A percentile compares a stretch with the other conserved stretches of the same genome.
Conservation (phyloP, 2,113 vertebrate species). For the Ibidorhyncha struthersii region DNA sequence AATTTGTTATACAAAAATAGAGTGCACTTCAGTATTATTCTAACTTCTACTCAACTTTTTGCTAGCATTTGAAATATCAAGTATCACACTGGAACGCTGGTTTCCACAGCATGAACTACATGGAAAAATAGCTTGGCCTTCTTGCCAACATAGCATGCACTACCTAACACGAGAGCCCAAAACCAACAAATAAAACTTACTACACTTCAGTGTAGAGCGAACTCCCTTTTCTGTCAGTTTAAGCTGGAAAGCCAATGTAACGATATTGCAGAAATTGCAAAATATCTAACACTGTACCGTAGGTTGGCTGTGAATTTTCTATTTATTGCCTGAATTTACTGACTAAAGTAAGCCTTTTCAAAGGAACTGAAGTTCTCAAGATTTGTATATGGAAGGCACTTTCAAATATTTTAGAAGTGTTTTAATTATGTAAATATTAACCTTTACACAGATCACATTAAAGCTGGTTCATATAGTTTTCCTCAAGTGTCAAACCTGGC, state of each 20-base stretch:
- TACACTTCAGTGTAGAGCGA: constrained; percentile 17
- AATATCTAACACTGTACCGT: background rate
- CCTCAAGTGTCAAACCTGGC: background rate
- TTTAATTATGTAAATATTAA: background rate
- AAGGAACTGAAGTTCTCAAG: background rate
- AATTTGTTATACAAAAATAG: background rate
- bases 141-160: constrained; percentile 35
- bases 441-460: background rate
- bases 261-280: background rate
- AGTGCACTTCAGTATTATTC: constrained; percentile 4
- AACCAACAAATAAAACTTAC: constrained; percentile 53
- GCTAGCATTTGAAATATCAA: constrained; percentile 43
- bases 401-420: background rate
- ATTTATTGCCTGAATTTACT: background rate
- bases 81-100: background rate
- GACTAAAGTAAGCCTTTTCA: background rate
- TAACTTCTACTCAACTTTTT: constrained; percentile 44
- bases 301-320: background rate
- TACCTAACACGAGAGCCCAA: constrained; percentile 45
- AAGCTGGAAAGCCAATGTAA: background rate
- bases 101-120: constrained; percentile 61
- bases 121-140: constrained; percentile 43
- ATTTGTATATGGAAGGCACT: background rate
- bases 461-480: background rate
- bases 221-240: constrained; percentile 52